Evolutionary conservation across 2,797 vertebrate genomes (phyloP).

Genomic region (Sparus aurata): DNA sequence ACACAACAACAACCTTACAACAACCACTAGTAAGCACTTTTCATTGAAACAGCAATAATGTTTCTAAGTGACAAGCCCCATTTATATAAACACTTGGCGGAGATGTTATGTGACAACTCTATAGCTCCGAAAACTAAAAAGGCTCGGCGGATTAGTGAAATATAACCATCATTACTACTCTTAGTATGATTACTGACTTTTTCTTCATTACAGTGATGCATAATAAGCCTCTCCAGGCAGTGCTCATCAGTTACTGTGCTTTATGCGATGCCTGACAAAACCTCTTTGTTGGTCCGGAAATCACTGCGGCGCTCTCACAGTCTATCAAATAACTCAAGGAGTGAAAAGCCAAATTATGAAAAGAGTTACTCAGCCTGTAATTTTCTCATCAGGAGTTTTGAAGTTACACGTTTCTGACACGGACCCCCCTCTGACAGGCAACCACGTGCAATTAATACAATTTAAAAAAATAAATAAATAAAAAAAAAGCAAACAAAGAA

Average conservation of each 20-base stretch:
- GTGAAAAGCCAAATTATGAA: background rate
- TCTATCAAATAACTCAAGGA: conserved; percentile 3
- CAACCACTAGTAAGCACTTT: background rate
- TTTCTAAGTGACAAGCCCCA: conserved; percentile 21
- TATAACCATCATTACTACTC: conserved; percentile 33
- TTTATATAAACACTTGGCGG: conserved; percentile 33
- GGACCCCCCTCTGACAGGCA: background rate
- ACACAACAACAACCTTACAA: too few relatives aligned
- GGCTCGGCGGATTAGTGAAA: conserved; percentile 20
- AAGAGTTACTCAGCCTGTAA: conserved; percentile 33
- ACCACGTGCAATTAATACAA: conserved; percentile 12
- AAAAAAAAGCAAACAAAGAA: background rate
- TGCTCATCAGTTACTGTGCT: background rate
- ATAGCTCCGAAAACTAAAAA: conserved; percentile 9
- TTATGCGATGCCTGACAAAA: conserved; percentile 28
- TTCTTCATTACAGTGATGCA: conserved; percentile 15
- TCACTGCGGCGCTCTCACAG: background rate
- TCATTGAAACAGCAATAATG: conserved; percentile 16
- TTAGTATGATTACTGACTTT: conserved; percentile 23
- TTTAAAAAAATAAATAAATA: background rate
- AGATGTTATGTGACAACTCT: conserved; percentile 9
- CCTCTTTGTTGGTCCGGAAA: conserved; percentile 29
- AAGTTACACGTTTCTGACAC: conserved; percentile 28
- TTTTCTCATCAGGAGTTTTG: conserved; percentile 40
- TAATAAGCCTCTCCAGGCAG: conserved; percentile 16